These are phyloP conservation scores for Etheostoma cragini DNA, from an alignment of 2,113 vertebrate species.

Conservation along the genomic window DNA sequence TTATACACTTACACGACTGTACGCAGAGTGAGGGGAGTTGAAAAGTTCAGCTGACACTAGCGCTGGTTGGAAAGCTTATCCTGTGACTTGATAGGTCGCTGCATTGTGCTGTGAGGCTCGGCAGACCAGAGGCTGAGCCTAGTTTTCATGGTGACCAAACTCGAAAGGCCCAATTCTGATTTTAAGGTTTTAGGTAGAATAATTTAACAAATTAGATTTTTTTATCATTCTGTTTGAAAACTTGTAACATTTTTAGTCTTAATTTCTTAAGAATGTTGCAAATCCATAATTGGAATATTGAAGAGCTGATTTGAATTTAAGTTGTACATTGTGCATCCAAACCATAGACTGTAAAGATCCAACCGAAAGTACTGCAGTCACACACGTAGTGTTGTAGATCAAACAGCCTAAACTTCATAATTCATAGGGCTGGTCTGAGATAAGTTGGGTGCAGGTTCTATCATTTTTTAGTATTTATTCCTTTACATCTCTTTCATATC, in stretches of 20 bases:
- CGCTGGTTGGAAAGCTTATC: slow-evolving; percentile 61
- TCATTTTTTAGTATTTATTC: not conserved
- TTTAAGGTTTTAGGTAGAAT: not conserved
- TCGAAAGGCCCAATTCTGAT: slow-evolving; percentile 23
- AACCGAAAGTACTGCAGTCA: not conserved
- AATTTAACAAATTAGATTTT: too few relatives aligned
- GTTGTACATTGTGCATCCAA: not conserved
- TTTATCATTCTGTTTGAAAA: slow-evolving; percentile 9
- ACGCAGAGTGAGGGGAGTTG: slow-evolving; percentile 38
- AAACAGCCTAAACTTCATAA: not conserved
- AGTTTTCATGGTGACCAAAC: slow-evolving; percentile 39
- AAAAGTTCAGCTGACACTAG: slow-evolving; percentile 41
- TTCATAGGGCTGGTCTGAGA: not conserved
- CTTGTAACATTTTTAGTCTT: slow-evolving; percentile 4
- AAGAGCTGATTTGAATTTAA: not conserved
- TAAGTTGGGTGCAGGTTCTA: not conserved
- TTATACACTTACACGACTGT: slow-evolving; percentile 53
- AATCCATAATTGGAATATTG: not conserved
- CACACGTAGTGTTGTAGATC: not conserved
- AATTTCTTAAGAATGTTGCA: slow-evolving; percentile 24
- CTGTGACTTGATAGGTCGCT: slow-evolving; percentile 64
- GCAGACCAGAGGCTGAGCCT: slow-evolving; percentile 3
- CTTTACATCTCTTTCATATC: not conserved
- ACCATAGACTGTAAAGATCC: not conserved
- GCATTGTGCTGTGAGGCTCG: slow-evolving; percentile 35